phyloP scores from a whole-genome alignment of 1,140 invertebrate species.

The Laupala kohalensis region DNA sequence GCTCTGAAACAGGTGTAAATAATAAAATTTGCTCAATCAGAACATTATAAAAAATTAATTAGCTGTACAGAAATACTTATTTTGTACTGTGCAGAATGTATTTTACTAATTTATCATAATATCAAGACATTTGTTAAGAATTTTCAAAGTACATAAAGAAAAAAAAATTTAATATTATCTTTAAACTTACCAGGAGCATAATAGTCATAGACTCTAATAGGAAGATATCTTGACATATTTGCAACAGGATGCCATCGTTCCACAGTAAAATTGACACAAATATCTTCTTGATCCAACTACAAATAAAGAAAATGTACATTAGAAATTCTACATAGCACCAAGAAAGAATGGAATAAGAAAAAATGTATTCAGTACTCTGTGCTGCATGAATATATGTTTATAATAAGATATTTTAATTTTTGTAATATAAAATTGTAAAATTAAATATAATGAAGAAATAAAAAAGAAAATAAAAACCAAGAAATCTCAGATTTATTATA shows the following conservation, averaged over 20 bases:
- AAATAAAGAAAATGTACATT: slow-evolving; percentile 14
- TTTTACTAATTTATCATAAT: not conserved
- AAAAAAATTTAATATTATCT: not conserved
- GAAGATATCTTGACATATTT: slow-evolving; percentile 86
- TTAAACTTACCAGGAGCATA: slow-evolving; percentile 74
- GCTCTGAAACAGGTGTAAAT: slow-evolving; percentile 48
- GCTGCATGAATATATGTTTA: no score
- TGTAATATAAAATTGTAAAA: no score
- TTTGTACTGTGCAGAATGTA: not conserved
- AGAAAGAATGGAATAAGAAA: no score
- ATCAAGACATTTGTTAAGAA: not conserved
- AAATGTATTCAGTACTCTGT: no score
- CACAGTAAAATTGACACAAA: slow-evolving; percentile 83
- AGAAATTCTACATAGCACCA: not conserved
- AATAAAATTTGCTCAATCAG: slow-evolving; percentile 7
- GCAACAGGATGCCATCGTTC: slow-evolving; percentile 92
- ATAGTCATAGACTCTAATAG: slow-evolving; percentile 86
- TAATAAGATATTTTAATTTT: no score
- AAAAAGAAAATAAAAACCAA: no score
- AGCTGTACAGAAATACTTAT: not conserved
- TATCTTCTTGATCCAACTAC: slow-evolving; percentile 64
- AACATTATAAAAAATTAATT: not conserved
- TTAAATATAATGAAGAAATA: no score
- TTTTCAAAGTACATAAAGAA: not conserved
- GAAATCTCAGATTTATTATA: no score